Evolutionary conservation across 2,113 vertebrate species (phyloP).

Genomic region (Sialia sialis): DNA sequence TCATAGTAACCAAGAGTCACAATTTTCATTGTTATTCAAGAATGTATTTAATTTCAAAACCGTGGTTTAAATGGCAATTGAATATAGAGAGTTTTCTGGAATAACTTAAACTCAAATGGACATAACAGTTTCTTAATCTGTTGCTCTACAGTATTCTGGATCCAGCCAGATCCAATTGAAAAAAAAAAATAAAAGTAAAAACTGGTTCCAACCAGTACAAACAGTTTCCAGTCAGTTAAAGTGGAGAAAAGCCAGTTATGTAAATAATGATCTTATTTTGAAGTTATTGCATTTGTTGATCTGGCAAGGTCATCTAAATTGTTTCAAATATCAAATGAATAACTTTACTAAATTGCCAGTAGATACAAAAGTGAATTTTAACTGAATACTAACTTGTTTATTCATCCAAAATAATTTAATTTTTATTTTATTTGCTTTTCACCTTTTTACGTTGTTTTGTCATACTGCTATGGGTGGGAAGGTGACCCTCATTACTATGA

Average conservation of each 20-base stretch:
- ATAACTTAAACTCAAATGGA: background rate
- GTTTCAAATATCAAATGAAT: background rate
- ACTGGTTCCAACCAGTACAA: background rate
- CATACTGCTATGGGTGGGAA: background rate
- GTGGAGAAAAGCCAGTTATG: accelerated
- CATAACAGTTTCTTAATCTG: background rate
- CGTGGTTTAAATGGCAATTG: background rate
- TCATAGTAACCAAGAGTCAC: background rate
- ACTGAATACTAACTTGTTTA: background rate
- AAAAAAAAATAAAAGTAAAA: background rate
- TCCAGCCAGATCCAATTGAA: background rate
- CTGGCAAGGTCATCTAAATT: background rate
- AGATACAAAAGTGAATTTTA: background rate
- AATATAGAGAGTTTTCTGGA: background rate
- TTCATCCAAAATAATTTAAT: background rate
- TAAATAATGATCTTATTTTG: background rate
- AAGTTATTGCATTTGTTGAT: background rate
- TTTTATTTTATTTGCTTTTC: background rate
- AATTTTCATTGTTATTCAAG: background rate
- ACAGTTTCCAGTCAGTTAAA: accelerated
- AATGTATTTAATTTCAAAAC: background rate
- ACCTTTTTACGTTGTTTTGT: background rate
- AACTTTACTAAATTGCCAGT: background rate
- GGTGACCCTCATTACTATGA: background rate
- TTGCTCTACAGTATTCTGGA: background rate